Evolutionary conservation across 2,888 invertebrate species (phyloP).

Genomic region (Nomada flava): DNA sequence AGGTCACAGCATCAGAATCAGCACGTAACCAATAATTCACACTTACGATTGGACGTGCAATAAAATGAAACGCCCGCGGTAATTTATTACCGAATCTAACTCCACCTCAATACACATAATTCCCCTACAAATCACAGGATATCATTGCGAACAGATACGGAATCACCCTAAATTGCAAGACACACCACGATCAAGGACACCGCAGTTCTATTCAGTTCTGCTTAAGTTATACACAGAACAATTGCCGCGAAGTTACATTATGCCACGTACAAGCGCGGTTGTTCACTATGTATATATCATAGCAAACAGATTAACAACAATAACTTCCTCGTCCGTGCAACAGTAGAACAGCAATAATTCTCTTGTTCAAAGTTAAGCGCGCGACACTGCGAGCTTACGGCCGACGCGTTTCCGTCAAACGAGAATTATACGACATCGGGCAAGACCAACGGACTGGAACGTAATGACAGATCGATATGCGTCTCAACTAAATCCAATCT

Average conservation of each 20-base stretch:
- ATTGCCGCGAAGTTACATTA: conserved; percentile 21
- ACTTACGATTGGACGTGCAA: too few relatives aligned
- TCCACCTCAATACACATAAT: neutral
- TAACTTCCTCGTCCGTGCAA: conserved; percentile 34
- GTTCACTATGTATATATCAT: neutral
- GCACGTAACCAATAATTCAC: neutral
- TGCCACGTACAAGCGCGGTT: neutral
- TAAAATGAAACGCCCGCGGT: neutral
- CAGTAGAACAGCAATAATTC: conserved; percentile 41
- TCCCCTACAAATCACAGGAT: neutral
- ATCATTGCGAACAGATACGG: neutral
- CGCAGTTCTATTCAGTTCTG: neutral
- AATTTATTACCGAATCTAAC: neutral
- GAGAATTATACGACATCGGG: conserved; percentile 19
- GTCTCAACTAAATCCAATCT: conserved; percentile 64
- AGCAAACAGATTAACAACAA: conserved; percentile 37
- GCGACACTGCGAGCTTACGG: conserved; percentile 12
- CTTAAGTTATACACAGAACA: conserved; percentile 33
- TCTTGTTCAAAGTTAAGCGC: conserved; percentile 36
- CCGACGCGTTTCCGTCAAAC: conserved; percentile 13
- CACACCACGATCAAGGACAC: neutral
- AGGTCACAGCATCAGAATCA: neutral
- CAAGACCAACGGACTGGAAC: neutral
- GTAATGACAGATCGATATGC: conserved; percentile 52
- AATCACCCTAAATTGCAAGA: neutral